Evolutionary conservation across 2,797 vertebrate species (phyloP).

Genomic region (Periophthalmus magnuspinnatus): DNA sequence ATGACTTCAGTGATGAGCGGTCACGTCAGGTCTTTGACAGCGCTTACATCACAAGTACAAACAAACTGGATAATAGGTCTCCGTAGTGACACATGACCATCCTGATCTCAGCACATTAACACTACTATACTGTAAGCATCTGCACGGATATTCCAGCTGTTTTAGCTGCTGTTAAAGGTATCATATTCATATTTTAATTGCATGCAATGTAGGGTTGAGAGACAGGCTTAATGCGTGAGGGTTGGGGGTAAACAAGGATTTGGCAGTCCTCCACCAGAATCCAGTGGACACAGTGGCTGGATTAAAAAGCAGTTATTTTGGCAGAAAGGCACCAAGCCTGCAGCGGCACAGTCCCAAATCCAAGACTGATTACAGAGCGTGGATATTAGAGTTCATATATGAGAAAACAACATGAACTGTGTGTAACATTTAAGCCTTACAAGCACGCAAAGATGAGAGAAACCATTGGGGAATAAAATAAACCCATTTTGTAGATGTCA

Average conservation of each 20-base stretch:
- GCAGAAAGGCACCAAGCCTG: conserved; percentile 49
- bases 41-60: neutral
- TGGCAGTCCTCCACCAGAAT: conserved; percentile 63
- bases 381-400: conserved; percentile 28
- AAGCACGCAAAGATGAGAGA: conserved; percentile 8
- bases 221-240: conserved; percentile 63
- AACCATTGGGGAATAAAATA: conserved; percentile 4
- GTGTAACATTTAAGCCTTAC: conserved; percentile 21
- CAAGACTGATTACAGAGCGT: conserved; percentile 37
- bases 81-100: neutral
- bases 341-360: conserved; percentile 43
- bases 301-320: conserved; percentile 67
- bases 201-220: conserved; percentile 50
- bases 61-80: neutral
- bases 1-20: neutral
- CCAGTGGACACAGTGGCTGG: conserved; percentile 65
- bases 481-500: neutral
- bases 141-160: conserved; percentile 58
- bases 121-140: conserved; percentile 45
- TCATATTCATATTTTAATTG: conserved; percentile 76
- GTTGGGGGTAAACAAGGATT: conserved; percentile 68
- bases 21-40: neutral
- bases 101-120: conserved; percentile 19
- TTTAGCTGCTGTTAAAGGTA: conserved; percentile 65
- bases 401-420: conserved; percentile 23